Conservation (phyloP, 2,113 vertebrate genomes). For the Dolichotis patagonum region DNA sequence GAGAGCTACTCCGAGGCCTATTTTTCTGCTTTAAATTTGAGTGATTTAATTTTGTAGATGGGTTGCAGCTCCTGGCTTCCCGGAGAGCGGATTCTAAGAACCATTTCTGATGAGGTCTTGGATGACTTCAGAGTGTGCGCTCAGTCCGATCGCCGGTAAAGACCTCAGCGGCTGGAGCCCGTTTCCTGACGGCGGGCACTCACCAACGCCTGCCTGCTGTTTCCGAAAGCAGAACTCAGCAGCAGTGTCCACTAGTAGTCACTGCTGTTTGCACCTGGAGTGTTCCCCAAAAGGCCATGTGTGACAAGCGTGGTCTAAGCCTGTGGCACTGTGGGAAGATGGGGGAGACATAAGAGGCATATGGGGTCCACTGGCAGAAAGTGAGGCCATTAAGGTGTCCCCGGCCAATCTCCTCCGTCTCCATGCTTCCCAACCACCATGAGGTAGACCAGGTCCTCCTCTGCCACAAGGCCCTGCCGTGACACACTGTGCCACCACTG, state of each 20-base stretch:
- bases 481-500: not conserved
- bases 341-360: not conserved
- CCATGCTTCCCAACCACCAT: not conserved
- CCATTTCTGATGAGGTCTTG: not conserved
- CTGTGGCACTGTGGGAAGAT: not conserved
- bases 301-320: too few species aligned
- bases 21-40: slow-evolving; percentile 28
- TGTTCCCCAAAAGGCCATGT: not conserved
- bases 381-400: not conserved
- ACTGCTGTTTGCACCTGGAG: not conserved
- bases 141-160: not conserved
- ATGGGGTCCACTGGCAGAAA: not conserved
- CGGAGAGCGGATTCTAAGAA: not conserved
- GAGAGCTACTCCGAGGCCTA: not conserved
- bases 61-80: not conserved
- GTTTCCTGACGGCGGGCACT: not conserved
- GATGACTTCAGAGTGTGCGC: not conserved
- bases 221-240: not conserved
- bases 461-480: not conserved
- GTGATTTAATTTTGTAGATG: slow-evolving; percentile 28
- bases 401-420: too few species aligned
- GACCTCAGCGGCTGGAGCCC: not conserved
- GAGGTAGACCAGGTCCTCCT: not conserved
- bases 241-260: not conserved
- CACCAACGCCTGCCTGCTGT: not conserved